phyloP scores from a whole-genome alignment of 2,888 invertebrate genomes.

The Ormyrus labotus region DNA sequence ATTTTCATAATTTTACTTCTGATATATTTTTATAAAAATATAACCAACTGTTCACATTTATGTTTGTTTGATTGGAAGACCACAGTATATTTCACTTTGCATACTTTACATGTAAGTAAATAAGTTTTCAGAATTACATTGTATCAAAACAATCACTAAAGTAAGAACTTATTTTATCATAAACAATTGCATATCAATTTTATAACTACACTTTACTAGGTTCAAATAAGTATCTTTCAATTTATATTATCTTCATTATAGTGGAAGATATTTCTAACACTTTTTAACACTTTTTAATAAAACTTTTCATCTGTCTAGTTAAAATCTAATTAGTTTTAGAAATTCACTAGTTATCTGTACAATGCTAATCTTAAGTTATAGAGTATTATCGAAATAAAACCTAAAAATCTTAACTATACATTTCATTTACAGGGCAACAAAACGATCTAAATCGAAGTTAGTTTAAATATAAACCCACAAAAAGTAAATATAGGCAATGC shows the following conservation, averaged over 20 bases:
- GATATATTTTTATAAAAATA: slow-evolving; percentile 40
- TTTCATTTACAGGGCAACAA: slow-evolving; percentile 47
- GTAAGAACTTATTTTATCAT: slow-evolving; percentile 17
- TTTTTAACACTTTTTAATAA: slow-evolving; percentile 17
- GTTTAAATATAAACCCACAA: slow-evolving; percentile 31
- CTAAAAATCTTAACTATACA: slow-evolving; percentile 44
- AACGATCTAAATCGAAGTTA: slow-evolving; percentile 29
- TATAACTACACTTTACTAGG: not conserved
- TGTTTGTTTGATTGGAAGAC: slow-evolving; percentile 40
- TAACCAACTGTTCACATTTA: slow-evolving; percentile 5
- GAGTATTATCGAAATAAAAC: slow-evolving; percentile 43
- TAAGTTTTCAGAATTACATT: slow-evolving; percentile 10
- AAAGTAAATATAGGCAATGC: slow-evolving; percentile 18
- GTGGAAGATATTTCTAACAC: slow-evolving; percentile 8
- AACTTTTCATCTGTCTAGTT: slow-evolving; percentile 7
- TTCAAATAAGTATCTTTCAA: slow-evolving; percentile 6
- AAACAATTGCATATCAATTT: not conserved
- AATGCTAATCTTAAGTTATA: slow-evolving; percentile 39
- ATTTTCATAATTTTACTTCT: slow-evolving; percentile 9
- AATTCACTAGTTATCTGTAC: slow-evolving; percentile 48
- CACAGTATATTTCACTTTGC: slow-evolving; percentile 24
- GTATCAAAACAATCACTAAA: slow-evolving; percentile 3
- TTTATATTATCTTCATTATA: not conserved
- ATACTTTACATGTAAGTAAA: slow-evolving; percentile 36
- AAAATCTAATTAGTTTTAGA: slow-evolving; percentile 35